Conservation (phyloP, 2,113 vertebrate genomes). For the Lepidothrix coronata region DNA sequence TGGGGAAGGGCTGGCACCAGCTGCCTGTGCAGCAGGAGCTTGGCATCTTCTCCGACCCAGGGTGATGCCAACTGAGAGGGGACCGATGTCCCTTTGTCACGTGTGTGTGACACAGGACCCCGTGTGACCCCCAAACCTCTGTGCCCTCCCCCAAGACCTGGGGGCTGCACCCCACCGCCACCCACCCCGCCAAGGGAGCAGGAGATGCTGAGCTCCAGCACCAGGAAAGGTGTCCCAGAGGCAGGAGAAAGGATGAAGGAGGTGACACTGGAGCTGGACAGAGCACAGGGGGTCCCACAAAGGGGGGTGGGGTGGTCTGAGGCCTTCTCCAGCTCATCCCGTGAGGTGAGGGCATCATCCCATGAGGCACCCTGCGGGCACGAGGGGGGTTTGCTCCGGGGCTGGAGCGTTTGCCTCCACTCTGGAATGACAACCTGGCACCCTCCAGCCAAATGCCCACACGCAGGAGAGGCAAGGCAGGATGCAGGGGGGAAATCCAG, state of each 20-base stretch:
- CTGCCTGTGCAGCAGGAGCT: background rate
- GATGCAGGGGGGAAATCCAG: background rate
- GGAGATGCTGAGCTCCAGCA: background rate
- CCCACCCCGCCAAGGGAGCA: accelerated
- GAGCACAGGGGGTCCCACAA: background rate
- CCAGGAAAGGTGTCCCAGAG: background rate
- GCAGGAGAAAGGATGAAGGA: background rate
- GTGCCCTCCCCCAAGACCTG: background rate
- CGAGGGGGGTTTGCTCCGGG: background rate
- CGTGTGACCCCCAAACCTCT: no score
- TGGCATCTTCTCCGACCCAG: accelerated
- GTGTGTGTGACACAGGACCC: accelerated
- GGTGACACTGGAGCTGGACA: accelerated
- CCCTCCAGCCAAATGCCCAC: background rate
- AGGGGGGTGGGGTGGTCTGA: background rate
- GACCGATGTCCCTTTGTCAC: background rate
- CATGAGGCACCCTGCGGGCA: no score
- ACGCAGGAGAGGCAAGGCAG: background rate
- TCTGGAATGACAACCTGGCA: background rate
- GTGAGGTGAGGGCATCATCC: background rate
- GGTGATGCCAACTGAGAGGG: accelerated
- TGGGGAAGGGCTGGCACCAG: no score
- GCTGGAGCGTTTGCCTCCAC: background rate
- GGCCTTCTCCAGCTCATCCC: background rate
- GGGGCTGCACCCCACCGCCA: background rate